Evolutionary conservation across 2,113 vertebrate genomes (phyloP), one percentile per base, ranked within the genome.

Genomic region (Polypterus senegalus): DNA sequence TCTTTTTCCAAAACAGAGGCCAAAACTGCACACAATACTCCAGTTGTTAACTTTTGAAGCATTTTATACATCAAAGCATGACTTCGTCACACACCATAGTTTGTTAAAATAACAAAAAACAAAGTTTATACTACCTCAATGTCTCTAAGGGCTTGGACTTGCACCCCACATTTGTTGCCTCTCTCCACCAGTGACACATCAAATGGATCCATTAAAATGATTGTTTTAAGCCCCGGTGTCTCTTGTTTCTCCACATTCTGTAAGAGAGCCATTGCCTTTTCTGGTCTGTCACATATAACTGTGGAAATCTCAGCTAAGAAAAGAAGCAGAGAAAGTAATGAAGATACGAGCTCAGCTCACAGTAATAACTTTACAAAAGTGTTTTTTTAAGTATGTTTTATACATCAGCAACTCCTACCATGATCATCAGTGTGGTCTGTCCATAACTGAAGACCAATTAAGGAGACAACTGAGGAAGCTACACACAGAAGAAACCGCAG

Each of bases 191-290:
- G 80, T 49, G 80, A 74, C 0, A 78, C 70, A 54, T 93, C 90
- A 2, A 96, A 91, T 0, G 82, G 72, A 6, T 99, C 93, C 91
- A 99, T 99, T 53, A 98, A 80, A 77, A 99, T 83, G 67, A 99
- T 87, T 62, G 79, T 84, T 63, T 77, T 86, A 69, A 99, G 80
- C 48, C 85, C 85, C 0, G 87, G 85, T 0, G 88, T 98, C 66
- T 92, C 88, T 61, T 71, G 82, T 66, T 77, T 85, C 79, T 97
- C 89, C 76, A 98, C 88, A 0, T 97, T 92, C 44, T 84, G 89
- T 47, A 99, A 74, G 27, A 99, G 91, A 48, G 88, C 77, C 61
- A 70, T 71, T 10, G 92, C 96, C 71, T 98, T 99, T 61, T 93
- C 91, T 1, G 82, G 77, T 58, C 92, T 96, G 74, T 99, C 96